Evolutionary conservation across 2,113 vertebrate species (phyloP).

Genomic region (Sebastes schlegelii): DNA sequence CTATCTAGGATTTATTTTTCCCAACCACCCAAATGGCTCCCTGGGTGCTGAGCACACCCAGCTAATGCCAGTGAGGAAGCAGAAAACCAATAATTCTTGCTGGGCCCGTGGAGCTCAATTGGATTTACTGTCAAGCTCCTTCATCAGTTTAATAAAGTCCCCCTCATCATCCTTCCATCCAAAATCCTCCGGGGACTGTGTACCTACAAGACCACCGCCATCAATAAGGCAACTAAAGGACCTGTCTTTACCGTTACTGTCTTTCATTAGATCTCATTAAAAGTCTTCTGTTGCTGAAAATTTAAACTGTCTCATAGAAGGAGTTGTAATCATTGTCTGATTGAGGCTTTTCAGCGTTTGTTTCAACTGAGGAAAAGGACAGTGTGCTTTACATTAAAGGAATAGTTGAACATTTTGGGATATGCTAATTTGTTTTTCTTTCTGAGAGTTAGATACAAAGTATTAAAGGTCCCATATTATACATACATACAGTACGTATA

Average conservation of each 20-base stretch:
- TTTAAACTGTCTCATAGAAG: background rate
- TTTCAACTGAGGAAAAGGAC: background rate
- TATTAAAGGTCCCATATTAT: too few relatives aligned
- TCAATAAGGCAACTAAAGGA: slow-evolving; percentile 44
- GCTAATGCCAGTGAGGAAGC: slow-evolving; percentile 70
- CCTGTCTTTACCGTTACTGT: background rate
- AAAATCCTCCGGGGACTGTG: slow-evolving; percentile 32
- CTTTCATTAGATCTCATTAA: slow-evolving; percentile 44
- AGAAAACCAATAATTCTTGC: slow-evolving; percentile 78
- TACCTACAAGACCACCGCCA: slow-evolving; percentile 48
- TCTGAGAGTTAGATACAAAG: background rate
- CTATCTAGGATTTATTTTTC: slow-evolving; percentile 78
- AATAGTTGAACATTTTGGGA: background rate
- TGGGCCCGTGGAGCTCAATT: slow-evolving; percentile 61
- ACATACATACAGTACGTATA: too few relatives aligned
- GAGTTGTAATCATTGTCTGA: background rate
- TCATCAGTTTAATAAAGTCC: slow-evolving; percentile 82
- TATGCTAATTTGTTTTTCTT: background rate
- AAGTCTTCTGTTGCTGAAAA: slow-evolving; percentile 25
- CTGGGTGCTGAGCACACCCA: slow-evolving; percentile 62
- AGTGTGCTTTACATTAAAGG: background rate
- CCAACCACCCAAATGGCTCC: slow-evolving; percentile 69
- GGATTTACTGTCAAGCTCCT: slow-evolving; percentile 76
- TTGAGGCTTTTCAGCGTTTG: background rate
- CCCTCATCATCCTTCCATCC: slow-evolving; percentile 28